Base-by-base conservation (phyloP, 30 jellyfish, hydroid and myxozoan genomes). In the Clytia hemisphaerica region DNA sequence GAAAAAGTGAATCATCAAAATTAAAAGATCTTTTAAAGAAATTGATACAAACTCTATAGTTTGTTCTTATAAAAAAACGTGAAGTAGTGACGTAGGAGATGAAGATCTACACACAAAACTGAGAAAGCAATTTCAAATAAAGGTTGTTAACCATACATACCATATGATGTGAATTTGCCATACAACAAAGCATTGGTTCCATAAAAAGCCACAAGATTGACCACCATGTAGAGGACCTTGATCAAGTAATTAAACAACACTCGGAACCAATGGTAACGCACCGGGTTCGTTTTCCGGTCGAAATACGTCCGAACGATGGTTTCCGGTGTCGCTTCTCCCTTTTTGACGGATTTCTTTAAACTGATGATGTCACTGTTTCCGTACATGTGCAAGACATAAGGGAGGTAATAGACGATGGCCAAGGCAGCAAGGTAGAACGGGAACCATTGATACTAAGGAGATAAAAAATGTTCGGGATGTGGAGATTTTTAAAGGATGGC, bases 381-480 rank as follows among this genome's bases (percentile, higher is more conserved):
- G 35, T 37, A 65, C 37, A 32, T 19, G 35, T 32, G 65, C 10
- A 65, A 45, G 35, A 65, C 78, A n/a, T 65, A 65, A 9, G 78
- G 78, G 1, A 65, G 66, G 33, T 65, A 65, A 2, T 19, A 65
- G 15, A 45, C 22, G 9, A 65, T 37, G 4, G 78, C 72, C 78
- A 65, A 25, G 6, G 78, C 1, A n/a, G 38, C 78, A 29, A 65
- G 37, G 69, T 35, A 65, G 36, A 65, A 65, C 6, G 78, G 78
- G 19, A 65, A 32, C 78, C 78, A 65, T 65, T 65, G 78, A 36
- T 65, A 65, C 78, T 65, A 65, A 34, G 36, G 24, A 4, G 36
- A 30, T 1, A 12, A n/a, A n/a, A n/a, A n/a, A n/a, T n/a, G n/a
- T n/a, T n/a, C n/a, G n/a, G n/a, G n/a, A n/a, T n/a, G n/a, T n/a